phyloP scores from a whole-genome alignment of 1,140 invertebrate genomes.

The Saxidomus purpurata region DNA sequence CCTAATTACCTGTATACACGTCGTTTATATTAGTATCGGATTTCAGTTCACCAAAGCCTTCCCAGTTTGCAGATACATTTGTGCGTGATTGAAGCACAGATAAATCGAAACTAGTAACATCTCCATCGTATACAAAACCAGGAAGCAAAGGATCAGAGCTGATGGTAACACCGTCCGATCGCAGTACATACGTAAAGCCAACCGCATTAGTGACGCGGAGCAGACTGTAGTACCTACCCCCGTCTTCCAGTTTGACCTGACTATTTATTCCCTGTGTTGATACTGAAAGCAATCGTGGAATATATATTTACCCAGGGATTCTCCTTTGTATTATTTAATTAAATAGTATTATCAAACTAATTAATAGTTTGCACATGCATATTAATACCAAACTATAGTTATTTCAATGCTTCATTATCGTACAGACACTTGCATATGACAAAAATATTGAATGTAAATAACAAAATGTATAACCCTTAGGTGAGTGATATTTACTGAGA shows the following conservation, averaged over 20 bases:
- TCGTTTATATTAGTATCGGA: background rate
- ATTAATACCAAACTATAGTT: too few species aligned
- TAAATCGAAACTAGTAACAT: conserved; percentile 71
- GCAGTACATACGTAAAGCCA: conserved; percentile 64
- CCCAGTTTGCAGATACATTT: conserved; percentile 73
- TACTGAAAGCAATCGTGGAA: too few species aligned
- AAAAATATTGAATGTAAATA: too few species aligned
- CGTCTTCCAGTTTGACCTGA: conserved; percentile 61
- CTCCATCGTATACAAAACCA: conserved; percentile 73
- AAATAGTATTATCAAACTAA: too few species aligned
- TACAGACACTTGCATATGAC: too few species aligned
- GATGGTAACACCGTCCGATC: conserved; percentile 73
- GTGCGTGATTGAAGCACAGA: conserved; percentile 42
- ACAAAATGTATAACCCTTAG: too few species aligned
- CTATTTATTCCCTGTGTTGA: conserved; percentile 66
- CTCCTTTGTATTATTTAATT: too few species aligned
- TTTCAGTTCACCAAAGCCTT: conserved; percentile 68
- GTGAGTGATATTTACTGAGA: too few species aligned
- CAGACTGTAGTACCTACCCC: conserved; percentile 70
- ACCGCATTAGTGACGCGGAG: conserved; percentile 68
- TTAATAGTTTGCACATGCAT: too few species aligned
- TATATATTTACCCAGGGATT: too few species aligned
- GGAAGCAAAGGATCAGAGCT: conserved; percentile 68
- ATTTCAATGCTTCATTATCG: too few species aligned
- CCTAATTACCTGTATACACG: conserved; percentile 16